Evolutionary conservation across 2,888 invertebrate species (phyloP), one percentile per base, ranked within the genome.

Genomic region (Noctua comes): DNA sequence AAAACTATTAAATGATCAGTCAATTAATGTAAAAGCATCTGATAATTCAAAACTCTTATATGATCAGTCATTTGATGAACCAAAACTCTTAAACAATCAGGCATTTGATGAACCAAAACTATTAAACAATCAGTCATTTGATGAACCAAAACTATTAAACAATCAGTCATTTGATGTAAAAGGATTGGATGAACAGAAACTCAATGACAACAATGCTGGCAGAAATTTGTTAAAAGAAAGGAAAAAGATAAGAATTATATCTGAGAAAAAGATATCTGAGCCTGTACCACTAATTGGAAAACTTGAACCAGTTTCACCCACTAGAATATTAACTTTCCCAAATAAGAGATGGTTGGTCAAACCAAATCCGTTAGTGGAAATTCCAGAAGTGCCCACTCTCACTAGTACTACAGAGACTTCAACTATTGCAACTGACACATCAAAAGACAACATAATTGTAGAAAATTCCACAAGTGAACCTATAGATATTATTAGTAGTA

Each of bases 241-340:
- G 88, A 90, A 91, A 65, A 94, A 90, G 89, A 90, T 96, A 13
- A 92, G 86, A 84, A 96, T 96, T 76, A 83, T 96, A 88, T 95
- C 95, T 59, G 94, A 96, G 85, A 93, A 94, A 84, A 94, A 90
- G 80, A 92, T 96, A 68, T 89, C 87, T 36, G 85, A 92, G 31
- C 94, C 94, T 31, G 76, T 95, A 13, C 74, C 90, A 36, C 40
- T 94, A 8, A 85, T 82, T 64, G 92, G 92, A 21, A 90, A 91
- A 76, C 89, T 96, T 64, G 89, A 93, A 80, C 91, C 92, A 31
- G 89, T 96, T 11, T 91, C 93, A 66, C 94, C 95, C 59, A 91
- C 92, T 54, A 85, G 87, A 80, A 77, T 94, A 62, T 85, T 96
- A 74, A 88, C 87, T 79, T 82, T 91, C 40, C 91, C 91, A 68